Percentiles rank a stretch among this genome's conserved stretches.
Conservation (phyloP, 2,888 invertebrate species). For the Colostygia pectinataria region DNA sequence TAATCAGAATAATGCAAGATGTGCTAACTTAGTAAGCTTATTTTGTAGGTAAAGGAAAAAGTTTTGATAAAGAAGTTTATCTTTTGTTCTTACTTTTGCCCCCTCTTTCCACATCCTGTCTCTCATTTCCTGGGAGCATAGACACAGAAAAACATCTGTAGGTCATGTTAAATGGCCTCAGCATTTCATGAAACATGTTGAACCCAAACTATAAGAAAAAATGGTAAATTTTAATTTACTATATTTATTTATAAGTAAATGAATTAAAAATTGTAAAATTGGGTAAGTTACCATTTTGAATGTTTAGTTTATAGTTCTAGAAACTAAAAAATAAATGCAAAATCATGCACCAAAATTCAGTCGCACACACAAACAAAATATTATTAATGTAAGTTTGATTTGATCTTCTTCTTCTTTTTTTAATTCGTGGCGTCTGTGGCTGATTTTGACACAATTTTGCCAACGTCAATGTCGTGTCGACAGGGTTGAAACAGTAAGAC, state of each 20-base stretch:
- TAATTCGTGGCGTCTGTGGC: no score
- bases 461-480: no score
- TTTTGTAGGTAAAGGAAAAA: no score
- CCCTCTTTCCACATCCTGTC: conserved; percentile 97
- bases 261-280: not conserved
- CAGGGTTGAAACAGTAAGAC: no score
- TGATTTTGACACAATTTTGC: no score
- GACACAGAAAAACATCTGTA: conserved; percentile 97
- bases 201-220: conserved; percentile 91
- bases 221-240: conserved; percentile 44
- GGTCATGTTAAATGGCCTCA: conserved; percentile 90
- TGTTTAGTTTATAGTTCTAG: conserved; percentile 40
- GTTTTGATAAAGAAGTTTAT: no score
- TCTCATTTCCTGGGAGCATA: conserved; percentile 96
- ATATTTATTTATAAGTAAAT: conserved; percentile 6
- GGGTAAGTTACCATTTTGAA: conserved; percentile 26
- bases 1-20: not conserved
- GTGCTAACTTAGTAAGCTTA: no score
- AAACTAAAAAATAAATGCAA: conserved; percentile 54
- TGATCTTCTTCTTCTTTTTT: no score
- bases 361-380: not conserved
- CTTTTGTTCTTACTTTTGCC: conserved; percentile 91
- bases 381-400: no score
- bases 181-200: conserved; percentile 93
- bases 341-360: conserved; percentile 43